Evolutionary conservation across 2,888 invertebrate genomes (phyloP).

Genomic region (Colostygia pectinataria): DNA sequence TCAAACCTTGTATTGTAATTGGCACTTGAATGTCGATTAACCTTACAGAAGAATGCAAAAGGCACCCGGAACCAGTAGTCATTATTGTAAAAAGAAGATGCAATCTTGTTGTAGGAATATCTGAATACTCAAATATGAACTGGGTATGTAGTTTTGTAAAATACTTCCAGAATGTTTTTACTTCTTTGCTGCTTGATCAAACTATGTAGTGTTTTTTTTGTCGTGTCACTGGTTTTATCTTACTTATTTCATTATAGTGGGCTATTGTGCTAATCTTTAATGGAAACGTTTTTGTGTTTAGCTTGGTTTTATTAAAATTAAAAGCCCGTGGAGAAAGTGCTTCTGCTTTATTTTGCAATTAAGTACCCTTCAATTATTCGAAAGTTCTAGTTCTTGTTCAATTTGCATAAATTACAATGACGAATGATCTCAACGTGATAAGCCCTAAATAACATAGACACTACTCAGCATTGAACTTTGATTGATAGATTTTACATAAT

Average conservation of each 20-base stretch:
- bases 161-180: no score
- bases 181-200: no score
- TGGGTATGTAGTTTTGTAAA: no score
- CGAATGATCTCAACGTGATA: conserved; percentile 10
- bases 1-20: conserved; percentile 12
- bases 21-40: conserved; percentile 11
- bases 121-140: neutral
- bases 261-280: no score
- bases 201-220: no score
- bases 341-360: neutral
- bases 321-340: conserved; percentile 10
- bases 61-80: conserved; percentile 11
- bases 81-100: conserved; percentile 2
- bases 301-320: neutral
- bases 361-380: conserved; percentile 3
- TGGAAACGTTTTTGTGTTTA: neutral
- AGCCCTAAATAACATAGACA: conserved; percentile 19
- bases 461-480: conserved; percentile 21
- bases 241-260: no score
- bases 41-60: conserved; percentile 10
- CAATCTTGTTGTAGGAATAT: conserved; percentile 4
- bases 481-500: neutral
- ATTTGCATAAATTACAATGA: conserved; percentile 19
- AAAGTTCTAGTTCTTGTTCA: conserved; percentile 11
- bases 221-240: no score